phyloP scores from a whole-genome alignment of 2,797 vertebrate genomes.

The Trematomus bernacchii region DNA sequence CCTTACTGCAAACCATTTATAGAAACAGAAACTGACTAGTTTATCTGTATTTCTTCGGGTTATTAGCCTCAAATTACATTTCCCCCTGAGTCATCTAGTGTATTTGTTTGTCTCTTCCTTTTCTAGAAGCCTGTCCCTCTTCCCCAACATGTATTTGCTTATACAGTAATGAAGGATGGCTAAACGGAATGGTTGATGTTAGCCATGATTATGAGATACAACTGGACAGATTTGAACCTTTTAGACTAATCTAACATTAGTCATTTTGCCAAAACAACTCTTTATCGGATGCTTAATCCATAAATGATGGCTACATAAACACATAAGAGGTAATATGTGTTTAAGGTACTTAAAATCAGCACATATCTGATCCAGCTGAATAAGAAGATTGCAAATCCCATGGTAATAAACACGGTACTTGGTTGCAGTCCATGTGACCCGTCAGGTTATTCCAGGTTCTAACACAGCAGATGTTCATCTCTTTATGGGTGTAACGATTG shows the following conservation, averaged over 20 bases:
- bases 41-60: constrained; percentile 51
- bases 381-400: constrained; percentile 64
- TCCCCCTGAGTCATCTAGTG: constrained; percentile 31
- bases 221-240: constrained; percentile 53
- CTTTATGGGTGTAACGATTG: constrained; percentile 42
- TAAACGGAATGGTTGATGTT: constrained; percentile 19
- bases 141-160: constrained; percentile 34
- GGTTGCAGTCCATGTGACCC: constrained; percentile 18
- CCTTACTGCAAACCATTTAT: constrained; percentile 27
- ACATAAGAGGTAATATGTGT: constrained; percentile 44
- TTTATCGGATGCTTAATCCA: constrained; percentile 53
- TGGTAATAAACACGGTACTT: constrained; percentile 30
- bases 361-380: constrained; percentile 42
- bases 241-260: constrained; percentile 65
- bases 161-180: constrained; percentile 26
- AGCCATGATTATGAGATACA: constrained; percentile 42
- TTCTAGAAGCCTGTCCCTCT: constrained; percentile 41
- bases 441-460: constrained; percentile 39
- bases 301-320: constrained; percentile 35
- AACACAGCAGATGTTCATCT: constrained; percentile 63
- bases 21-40: constrained; percentile 39
- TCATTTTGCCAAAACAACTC: constrained; percentile 64
- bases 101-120: constrained; percentile 55
- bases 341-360: constrained; percentile 57
- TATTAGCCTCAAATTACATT: constrained; percentile 44